phyloP scores from a whole-genome alignment of 2,113 vertebrate species.

The Noturus placidus region DNA sequence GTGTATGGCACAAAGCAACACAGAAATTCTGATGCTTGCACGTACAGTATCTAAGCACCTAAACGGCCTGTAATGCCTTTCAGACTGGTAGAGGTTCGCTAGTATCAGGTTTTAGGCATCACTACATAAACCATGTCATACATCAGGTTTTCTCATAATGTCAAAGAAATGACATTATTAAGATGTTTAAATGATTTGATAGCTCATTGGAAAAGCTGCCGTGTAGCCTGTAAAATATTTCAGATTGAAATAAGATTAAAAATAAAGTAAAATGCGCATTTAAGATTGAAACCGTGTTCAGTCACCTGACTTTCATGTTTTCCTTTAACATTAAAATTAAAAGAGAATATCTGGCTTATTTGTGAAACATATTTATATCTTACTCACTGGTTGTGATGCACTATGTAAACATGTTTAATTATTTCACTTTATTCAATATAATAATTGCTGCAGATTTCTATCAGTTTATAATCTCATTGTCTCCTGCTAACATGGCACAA shows the following conservation, averaged over 20 bases:
- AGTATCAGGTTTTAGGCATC: constrained; percentile 24
- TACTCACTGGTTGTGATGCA: not conserved
- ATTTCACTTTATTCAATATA: not conserved
- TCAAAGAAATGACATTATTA: not conserved
- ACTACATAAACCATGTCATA: not conserved
- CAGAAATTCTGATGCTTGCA: constrained; percentile 40
- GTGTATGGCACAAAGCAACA: constrained; percentile 42
- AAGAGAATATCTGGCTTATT: not conserved
- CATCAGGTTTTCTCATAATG: not conserved
- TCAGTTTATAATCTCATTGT: not conserved
- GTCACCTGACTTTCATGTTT: not conserved
- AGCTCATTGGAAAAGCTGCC: not conserved
- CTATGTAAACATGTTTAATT: not conserved
- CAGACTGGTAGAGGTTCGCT: not conserved
- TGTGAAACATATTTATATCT: not conserved
- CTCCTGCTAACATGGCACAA: not conserved
- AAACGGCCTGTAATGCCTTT: constrained; percentile 7
- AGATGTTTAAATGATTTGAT: constrained; percentile 30
- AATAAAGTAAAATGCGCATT: not conserved
- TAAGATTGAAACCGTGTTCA: not conserved
- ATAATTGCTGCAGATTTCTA: not conserved
- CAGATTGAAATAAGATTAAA: too few relatives aligned
- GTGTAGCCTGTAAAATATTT: not conserved
- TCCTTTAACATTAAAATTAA: too few relatives aligned
- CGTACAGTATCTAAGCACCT: constrained; percentile 16